Evolutionary conservation across 2,888 invertebrate genomes (phyloP), one percentile per base, ranked within the genome.

Genomic region (Iselma pallidipennis): DNA sequence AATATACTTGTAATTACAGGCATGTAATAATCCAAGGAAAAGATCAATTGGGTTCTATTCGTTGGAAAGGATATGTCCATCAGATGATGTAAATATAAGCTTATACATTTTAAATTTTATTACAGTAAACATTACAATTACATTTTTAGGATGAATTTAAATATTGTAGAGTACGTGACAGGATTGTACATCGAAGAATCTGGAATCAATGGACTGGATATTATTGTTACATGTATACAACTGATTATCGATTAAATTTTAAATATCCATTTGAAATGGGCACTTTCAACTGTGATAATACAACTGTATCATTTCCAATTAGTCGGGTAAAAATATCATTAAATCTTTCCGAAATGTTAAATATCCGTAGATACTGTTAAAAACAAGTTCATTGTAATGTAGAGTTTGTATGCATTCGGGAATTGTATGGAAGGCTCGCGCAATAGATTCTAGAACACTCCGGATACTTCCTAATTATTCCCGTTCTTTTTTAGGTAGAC

Each of bases 181-280:
- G 19, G 10, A 10, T 42, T 12, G 10, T 42, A 21, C 25, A 33
- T 10, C 29, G 51, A 6, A n/a, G 29, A 28, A 25, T 66, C n/a
- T 74, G 72, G 72, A 69, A 71, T 33, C 65, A 70, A 45, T 67
- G 50, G 25, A 62, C 67, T 23, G 74, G 74, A 26, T 70, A 64
- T 54, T 66, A 59, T 14, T 74, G 74, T 49, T 74, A 74, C 58
- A 61, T 65, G 26, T 74, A 71, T 55, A 72, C 74, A n/a, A 21
- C 21, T 12, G 10, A 23, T 14, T 55, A 55, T 28, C 42, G 55
- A 25, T 29, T 55, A 10, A 48, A 55, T 14, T 55, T 48, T 14
- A 42, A 25, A 45, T 55, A 55, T 29, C 1, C 10, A 4, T 16
- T n/a, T 26, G n/a, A 16, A 16, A 4, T 52, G 14, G 21, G 25